Evolutionary conservation across 1,140 invertebrate species (phyloP), one percentile per base, ranked within the genome.

Genomic region (Micrasema longulum): DNA sequence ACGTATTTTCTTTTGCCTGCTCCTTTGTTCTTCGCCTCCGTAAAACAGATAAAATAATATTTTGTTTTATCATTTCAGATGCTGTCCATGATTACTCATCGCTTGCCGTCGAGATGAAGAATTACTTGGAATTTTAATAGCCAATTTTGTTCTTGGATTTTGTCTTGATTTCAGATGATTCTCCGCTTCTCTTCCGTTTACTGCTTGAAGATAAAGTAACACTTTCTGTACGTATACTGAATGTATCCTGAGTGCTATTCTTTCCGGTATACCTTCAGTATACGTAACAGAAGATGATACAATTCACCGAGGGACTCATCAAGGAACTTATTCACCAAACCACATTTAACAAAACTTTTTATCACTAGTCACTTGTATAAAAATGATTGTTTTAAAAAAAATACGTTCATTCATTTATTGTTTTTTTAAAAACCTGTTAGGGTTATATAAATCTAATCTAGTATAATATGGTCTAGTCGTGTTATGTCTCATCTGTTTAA

Each of bases 221-320:
- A 91, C 92, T 89, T 92, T 95, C 93, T 96, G 93, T 92, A 96
- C 95, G 95, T 97, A 96, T 96, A 97, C 95, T 96, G 94, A 96
- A 96, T 96, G 95, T 97, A 96, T 96, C 95, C 95, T 97, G 95
- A 96, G 94, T 95, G 93, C 87, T 84, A 89, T 89, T 87, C 91
- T 94, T 92, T 96, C 95, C 94, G 95, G 95, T 97, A 96, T 97
- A 97, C 95, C 95, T 97, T 96, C 94, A 95, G 94, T 97, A 97
- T 97, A 97, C 95, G 95, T 97, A 96, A 95, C 94, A 96, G 94
- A 94, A 95, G 92, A 91, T 89, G 89, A 90, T 92, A 94, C 91
- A 84, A 75, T 80, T 82, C 91, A 82, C 82, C 91, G 85, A 72
- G 83, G 83, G 81, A 85, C 22, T 48, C 47, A 48, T 9, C 45